These are phyloP conservation scores for Octomys mimax DNA, from an alignment of 2,797 vertebrate genomes.

Conservation along the genomic window DNA sequence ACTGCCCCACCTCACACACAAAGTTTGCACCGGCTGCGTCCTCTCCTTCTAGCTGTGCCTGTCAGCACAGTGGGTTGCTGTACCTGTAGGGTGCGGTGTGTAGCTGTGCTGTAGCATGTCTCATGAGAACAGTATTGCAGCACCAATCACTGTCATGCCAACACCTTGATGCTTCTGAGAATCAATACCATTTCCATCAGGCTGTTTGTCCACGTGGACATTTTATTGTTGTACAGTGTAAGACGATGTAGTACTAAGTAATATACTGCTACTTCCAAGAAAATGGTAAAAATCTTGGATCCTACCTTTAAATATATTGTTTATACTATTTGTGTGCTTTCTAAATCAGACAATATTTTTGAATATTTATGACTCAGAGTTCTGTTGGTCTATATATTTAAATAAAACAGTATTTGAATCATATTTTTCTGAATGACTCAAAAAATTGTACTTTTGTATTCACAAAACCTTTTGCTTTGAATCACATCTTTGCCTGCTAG, in stretches of 20 bases:
- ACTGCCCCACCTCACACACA: background rate
- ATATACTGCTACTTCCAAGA: background rate
- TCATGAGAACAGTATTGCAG: constrained; percentile 27
- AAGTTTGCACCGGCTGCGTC: background rate
- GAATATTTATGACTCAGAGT: background rate
- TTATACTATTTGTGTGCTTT: background rate
- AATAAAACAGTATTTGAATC: background rate
- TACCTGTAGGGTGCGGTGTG: background rate
- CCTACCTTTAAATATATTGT: background rate
- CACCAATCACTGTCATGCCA: constrained; percentile 58
- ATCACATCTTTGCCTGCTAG: background rate
- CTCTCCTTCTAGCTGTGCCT: background rate
- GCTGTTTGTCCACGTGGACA: constrained; percentile 37
- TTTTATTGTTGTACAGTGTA: background rate
- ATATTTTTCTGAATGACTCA: background rate
- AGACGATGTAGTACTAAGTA: background rate
- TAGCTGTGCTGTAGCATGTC: background rate
- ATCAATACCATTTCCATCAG: constrained; percentile 58
- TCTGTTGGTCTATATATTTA: background rate
- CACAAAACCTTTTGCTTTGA: background rate
- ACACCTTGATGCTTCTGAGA: constrained; percentile 48
- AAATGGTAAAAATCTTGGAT: background rate
- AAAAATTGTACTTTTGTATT: background rate
- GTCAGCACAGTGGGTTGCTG: background rate
- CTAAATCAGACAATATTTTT: background rate